Percentiles rank a stretch among this genome's conserved stretches.
Conservation (phyloP, 2,888 invertebrate genomes). For the Colostygia pectinataria region DNA sequence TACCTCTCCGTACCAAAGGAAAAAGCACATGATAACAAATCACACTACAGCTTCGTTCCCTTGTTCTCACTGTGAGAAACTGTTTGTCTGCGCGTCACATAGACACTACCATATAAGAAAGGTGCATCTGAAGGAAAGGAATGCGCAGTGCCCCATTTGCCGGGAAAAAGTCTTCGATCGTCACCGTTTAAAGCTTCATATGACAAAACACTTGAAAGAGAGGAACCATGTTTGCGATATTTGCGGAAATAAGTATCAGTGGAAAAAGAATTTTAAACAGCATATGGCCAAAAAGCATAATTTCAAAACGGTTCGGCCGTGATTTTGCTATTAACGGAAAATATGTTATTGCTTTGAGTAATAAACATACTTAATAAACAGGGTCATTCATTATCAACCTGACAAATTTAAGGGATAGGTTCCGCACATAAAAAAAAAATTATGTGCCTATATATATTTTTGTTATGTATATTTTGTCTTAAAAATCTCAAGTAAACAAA, state of each 20-base stretch:
- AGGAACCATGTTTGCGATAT: constrained; percentile 76
- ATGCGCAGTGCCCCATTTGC: constrained; percentile 53
- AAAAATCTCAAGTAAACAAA: no score
- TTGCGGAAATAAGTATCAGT: constrained; percentile 73
- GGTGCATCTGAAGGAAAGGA: constrained; percentile 53
- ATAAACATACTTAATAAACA: no score
- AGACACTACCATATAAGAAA: constrained; percentile 51
- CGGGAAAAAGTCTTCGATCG: constrained; percentile 52
- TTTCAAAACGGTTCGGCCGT: no score
- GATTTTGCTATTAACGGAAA: no score
- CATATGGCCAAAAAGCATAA: constrained; percentile 57
- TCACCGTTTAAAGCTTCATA: constrained; percentile 56
- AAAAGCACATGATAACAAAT: constrained; percentile 43
- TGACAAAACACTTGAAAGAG: constrained; percentile 71
- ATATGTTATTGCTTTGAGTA: no score
- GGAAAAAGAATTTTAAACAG: constrained; percentile 76
- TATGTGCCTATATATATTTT: no score
- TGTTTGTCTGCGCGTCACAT: constrained; percentile 47
- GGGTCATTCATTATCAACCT: no score
- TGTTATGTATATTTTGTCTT: no score
- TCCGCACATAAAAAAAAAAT: no score
- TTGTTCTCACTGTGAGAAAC: constrained; percentile 49
- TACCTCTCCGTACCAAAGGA: constrained; percentile 42
- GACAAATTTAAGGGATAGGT: no score
- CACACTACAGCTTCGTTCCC: constrained; percentile 40